A percentile compares a stretch with the other conserved stretches of the same genome.
These are phyloP conservation scores for Harlomillsia oculata DNA, from an alignment of 1,140 invertebrate species.

Conservation along the genomic window DNA sequence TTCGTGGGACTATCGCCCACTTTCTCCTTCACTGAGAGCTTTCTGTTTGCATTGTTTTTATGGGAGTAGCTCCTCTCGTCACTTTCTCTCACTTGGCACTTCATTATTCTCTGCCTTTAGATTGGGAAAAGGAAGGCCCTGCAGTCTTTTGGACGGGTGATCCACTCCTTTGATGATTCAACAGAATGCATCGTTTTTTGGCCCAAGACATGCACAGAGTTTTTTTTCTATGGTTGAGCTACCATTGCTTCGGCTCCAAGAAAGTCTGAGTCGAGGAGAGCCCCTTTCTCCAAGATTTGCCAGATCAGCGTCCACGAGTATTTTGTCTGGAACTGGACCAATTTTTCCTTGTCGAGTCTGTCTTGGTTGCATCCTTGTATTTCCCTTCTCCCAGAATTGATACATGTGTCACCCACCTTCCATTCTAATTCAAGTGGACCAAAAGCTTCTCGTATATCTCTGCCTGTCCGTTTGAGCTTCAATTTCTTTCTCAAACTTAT, in stretches of 20 bases:
- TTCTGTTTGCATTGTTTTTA: constrained; percentile 22
- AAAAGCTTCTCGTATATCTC: not conserved
- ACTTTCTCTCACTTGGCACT: constrained; percentile 15
- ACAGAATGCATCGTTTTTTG: no score
- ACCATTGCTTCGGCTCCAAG: no score
- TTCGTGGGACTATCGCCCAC: not conserved
- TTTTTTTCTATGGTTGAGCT: no score
- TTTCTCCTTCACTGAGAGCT: not conserved
- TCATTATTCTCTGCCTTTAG: constrained; percentile 19
- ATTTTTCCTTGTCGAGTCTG: constrained; percentile 25
- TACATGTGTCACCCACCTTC: constrained; percentile 16
- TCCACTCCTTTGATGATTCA: no score
- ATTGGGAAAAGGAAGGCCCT: not conserved
- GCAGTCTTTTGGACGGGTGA: no score
- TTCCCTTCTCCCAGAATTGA: constrained; percentile 14
- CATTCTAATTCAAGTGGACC: not conserved
- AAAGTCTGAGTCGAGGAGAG: no score
- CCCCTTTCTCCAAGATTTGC: no score
- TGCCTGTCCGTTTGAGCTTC: no score
- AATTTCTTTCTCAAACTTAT: no score
- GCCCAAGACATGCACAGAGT: no score
- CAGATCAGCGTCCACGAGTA: constrained; percentile 20
- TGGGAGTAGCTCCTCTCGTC: constrained; percentile 6
- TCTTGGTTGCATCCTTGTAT: constrained; percentile 7
- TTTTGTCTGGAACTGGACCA: constrained; percentile 25